Base-by-base conservation (phyloP, 2,113 vertebrate species). In the Orthonyx spaldingii region DNA sequence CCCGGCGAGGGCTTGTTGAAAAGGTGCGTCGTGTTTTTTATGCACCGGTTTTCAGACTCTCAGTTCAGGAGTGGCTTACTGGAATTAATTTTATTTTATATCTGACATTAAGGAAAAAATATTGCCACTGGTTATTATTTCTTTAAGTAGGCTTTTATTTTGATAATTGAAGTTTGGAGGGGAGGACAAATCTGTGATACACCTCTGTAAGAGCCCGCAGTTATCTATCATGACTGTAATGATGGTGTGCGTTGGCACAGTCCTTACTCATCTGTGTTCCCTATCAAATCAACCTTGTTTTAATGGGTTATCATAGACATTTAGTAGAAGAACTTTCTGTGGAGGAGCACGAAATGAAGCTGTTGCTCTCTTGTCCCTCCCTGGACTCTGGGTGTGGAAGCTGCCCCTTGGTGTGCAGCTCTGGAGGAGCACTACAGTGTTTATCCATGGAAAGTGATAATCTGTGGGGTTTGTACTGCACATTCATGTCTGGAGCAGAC, bases 311-410 rank as follows among this genome's bases (percentile, higher is more conserved):
- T 53, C 28, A 7, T 18, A 57, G 56, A 32, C 7, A 9, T 82
- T 78, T 50, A 47, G 53, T 60, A 33, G 60, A 59, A 78, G 41
- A 77, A 66, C 10, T 52, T 82, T 28, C 33, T 46, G 13, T 46
- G 74, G 50, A 90, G 49, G 52, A 80, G 59, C 37, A 75, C 44
- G 16, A 83, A 39, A 47, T 56, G 53, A 44, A 85, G 35, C 23
- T 76, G 24, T 66, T 94, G 47, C 56, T 63, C 44, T 79, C 63
- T 22, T 76, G 56, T 28, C 44, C 47, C 27, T 59, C 79, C 24
- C 35, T 59, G 75, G 35, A 10, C 52, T 30, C 16, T 3, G 26
- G 27, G 20, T 0, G 0, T 1, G 22, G 32, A 42, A 81, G 28
- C 30, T 75, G 57, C 22, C 20, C 22, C 37, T 44, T n/a, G 20